Evolutionary conservation across 2,113 vertebrate genomes (phyloP).

Genomic region (Gymnobelideus leadbeateri): DNA sequence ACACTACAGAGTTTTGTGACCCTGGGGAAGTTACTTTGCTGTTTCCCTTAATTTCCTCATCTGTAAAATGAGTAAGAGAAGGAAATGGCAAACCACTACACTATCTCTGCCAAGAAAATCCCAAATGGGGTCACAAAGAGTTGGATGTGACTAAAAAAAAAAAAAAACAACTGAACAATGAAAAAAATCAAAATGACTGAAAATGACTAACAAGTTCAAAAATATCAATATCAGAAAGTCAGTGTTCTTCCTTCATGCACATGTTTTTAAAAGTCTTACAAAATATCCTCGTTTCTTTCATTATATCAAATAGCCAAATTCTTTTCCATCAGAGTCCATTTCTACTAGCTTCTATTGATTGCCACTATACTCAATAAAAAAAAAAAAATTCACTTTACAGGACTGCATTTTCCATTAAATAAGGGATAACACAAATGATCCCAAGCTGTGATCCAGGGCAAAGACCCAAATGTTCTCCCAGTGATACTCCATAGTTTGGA

Average conservation of each 20-base stretch:
- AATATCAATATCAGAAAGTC: not conserved
- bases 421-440: not conserved
- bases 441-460: not conserved
- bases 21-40: not conserved
- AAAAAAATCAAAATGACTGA: not conserved
- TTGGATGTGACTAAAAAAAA: not conserved
- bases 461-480: no score
- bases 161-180: not conserved
- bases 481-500: not conserved
- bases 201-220: not conserved
- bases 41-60: not conserved
- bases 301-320: not conserved
- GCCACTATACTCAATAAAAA: not conserved
- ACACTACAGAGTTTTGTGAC: not conserved
- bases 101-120: not conserved
- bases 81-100: not conserved
- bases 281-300: not conserved
- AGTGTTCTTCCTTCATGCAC: not conserved
- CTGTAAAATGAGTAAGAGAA: not conserved
- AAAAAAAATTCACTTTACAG: not conserved
- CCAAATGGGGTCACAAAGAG: not conserved
- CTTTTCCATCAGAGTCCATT: not conserved
- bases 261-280: not conserved
- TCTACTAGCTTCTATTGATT: not conserved
- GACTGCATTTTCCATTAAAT: not conserved